Conservation (phyloP, 2,888 invertebrate species). For the Sesamia inferens region DNA sequence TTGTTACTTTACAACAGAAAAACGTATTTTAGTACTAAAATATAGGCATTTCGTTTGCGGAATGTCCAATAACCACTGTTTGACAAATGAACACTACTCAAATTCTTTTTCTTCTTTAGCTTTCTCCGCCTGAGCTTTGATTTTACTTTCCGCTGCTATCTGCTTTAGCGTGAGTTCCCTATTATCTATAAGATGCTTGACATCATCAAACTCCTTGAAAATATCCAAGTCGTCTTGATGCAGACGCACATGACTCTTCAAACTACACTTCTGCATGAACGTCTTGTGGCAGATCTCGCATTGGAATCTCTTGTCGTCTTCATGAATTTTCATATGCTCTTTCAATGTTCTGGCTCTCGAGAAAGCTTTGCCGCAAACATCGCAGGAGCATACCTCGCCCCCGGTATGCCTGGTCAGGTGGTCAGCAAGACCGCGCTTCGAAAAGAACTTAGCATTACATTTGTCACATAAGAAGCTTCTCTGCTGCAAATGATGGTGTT, state of each 20-base stretch:
- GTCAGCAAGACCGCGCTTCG: constrained; percentile 82
- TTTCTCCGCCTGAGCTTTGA: constrained; percentile 76
- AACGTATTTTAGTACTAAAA: constrained; percentile 28
- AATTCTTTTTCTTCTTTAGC: constrained; percentile 67
- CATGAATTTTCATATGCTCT: constrained; percentile 82
- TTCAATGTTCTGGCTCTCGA: constrained; percentile 78
- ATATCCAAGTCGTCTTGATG: constrained; percentile 87
- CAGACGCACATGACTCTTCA: constrained; percentile 82
- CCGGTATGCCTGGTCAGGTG: constrained; percentile 81
- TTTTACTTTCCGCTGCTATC: constrained; percentile 83
- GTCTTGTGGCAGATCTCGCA: constrained; percentile 85
- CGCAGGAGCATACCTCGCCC: constrained; percentile 77
- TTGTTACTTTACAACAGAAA: constrained; percentile 23
- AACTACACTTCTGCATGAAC: constrained; percentile 84
- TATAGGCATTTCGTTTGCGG: constrained; percentile 25
- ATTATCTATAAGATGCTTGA: constrained; percentile 85
- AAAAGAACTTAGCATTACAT: constrained; percentile 85
- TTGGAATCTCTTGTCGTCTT: constrained; percentile 80
- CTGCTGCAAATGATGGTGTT: constrained; percentile 85
- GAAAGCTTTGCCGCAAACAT: constrained; percentile 82
- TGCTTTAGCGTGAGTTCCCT: constrained; percentile 85
- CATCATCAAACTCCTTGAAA: constrained; percentile 87
- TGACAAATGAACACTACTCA: constrained; percentile 54
- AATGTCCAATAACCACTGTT: constrained; percentile 40
- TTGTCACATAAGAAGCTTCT: constrained; percentile 82